Percentiles rank a stretch among this genome's conserved stretches.
Evolutionary conservation across 2,888 invertebrate species (phyloP).

Genomic region (Trissoscelio sp.): DNA sequence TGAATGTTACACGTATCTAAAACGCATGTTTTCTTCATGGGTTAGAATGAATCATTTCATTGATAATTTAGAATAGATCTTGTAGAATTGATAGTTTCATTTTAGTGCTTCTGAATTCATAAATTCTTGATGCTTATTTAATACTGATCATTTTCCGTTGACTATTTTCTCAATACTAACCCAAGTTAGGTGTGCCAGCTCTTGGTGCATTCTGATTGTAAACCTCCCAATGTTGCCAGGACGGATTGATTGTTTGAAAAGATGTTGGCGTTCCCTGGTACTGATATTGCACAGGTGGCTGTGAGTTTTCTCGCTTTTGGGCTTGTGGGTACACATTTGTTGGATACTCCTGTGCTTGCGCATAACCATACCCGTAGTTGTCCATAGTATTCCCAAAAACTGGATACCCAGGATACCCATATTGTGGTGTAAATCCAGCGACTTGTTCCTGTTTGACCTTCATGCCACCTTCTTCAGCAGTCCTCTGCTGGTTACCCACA

Average conservation of each 20-base stretch:
- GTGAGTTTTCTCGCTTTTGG: conserved; percentile 78
- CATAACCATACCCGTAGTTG: conserved; percentile 86
- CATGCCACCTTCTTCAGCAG: conserved; percentile 76
- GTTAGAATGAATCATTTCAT: too few relatives aligned
- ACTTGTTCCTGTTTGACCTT: conserved; percentile 79
- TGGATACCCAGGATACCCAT: conserved; percentile 85
- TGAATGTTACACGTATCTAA: too few relatives aligned
- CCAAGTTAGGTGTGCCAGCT: conserved; percentile 78
- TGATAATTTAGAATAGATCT: too few relatives aligned
- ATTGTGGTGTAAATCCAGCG: conserved; percentile 77
- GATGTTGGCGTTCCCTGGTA: conserved; percentile 79
- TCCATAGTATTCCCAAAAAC: conserved; percentile 82
- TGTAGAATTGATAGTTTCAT: too few relatives aligned
- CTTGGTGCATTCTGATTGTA: conserved; percentile 73
- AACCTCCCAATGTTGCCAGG: conserved; percentile 81
- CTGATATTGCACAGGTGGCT: conserved; percentile 79
- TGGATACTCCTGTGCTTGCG: conserved; percentile 85
- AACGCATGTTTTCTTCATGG: too few relatives aligned
- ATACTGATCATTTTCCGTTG: too few relatives aligned
- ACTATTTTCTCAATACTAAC: too few relatives aligned
- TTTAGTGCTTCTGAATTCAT: too few relatives aligned
- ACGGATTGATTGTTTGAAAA: conserved; percentile 79
- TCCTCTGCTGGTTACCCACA: conserved; percentile 70
- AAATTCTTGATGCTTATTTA: too few relatives aligned
- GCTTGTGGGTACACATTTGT: conserved; percentile 85